Evolutionary conservation across 2,113 vertebrate genomes (phyloP), one percentile per base, ranked within the genome.

Genomic region (Grantiella picta): DNA sequence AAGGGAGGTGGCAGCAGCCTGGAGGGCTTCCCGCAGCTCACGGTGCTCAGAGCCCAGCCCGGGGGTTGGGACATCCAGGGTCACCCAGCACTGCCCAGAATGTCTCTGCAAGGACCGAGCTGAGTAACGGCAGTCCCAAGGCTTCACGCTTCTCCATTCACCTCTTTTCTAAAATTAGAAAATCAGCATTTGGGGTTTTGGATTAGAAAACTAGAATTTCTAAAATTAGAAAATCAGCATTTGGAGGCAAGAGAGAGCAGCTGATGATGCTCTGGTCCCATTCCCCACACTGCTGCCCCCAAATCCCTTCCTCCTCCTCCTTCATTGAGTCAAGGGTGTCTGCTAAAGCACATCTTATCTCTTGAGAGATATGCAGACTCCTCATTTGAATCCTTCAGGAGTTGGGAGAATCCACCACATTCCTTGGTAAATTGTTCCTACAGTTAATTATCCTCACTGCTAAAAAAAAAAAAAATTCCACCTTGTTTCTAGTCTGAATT

Each of bases 401-500:
- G 93, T 0, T 92, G 92, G 79, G 82, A 94, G 95, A 91, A 96
- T 94, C 82, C 57, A 65, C 81, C 8, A 5, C 95, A 96, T 93
- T 95, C 94, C 85, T 94, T 36, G 90, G 50, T 92, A 89, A 94
- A 93, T 89, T 78, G 86, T 96, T 95, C 90, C 87, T 86, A 77
- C 19, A 33, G 68, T 85, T 96, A 97, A 95, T 96, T 96, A 95
- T 80, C 85, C 60, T 71, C 66, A 33, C 68, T 53, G 85, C 54
- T 90, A 63, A 89, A 95, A 94, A 96, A 82, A 38, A 95, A 79
- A 79, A 27, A 42, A 35, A 61, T 57, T 94, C 64, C 82, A 57
- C 90, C 68, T 92, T 65, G 65, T 89, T 94, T 95, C 90, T 89
- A 95, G 90, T 89, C 76, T 95, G 93, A 95, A 83, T 96, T 81